Evolutionary conservation across 2,888 invertebrate genomes (phyloP).

Genomic region (Caenorhabditis sinica): DNA sequence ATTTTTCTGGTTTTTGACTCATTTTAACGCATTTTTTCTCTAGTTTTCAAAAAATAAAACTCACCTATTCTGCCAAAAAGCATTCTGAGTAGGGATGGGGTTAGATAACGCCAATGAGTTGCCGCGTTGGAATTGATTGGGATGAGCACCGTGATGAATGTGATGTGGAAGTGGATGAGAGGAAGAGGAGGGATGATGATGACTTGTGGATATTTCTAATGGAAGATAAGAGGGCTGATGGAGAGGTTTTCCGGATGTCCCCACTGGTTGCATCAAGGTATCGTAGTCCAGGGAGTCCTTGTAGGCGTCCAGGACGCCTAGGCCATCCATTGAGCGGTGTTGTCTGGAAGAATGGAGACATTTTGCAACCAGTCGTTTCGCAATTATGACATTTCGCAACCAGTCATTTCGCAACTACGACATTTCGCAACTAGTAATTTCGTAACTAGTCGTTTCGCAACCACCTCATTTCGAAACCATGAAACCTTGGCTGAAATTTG

Average conservation of each 20-base stretch:
- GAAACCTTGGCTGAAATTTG: too few species aligned
- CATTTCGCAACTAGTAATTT: too few species aligned
- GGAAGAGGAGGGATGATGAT: slow-evolving; percentile 41
- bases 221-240: slow-evolving; percentile 60
- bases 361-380: too few species aligned
- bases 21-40: background rate
- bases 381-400: too few species aligned
- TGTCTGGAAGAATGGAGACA: slow-evolving; percentile 74
- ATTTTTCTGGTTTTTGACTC: background rate
- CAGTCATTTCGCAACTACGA: too few species aligned
- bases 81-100: slow-evolving; percentile 71
- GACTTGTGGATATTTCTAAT: slow-evolving; percentile 64
- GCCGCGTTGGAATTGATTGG: slow-evolving; percentile 30
- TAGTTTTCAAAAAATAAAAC: background rate
- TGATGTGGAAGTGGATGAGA: background rate
- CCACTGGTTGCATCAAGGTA: slow-evolving; percentile 34
- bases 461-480: too few species aligned
- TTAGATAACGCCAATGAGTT: slow-evolving; percentile 69
- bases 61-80: slow-evolving; percentile 69
- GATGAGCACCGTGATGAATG: slow-evolving; percentile 1
- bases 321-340: slow-evolving; percentile 80
- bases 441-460: too few species aligned
- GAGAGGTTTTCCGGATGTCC: slow-evolving; percentile 28
- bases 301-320: slow-evolving; percentile 67
- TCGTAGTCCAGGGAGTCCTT: slow-evolving; percentile 57